Conservation (phyloP, 2,888 invertebrate genomes). For the Apamea epomidion region DNA sequence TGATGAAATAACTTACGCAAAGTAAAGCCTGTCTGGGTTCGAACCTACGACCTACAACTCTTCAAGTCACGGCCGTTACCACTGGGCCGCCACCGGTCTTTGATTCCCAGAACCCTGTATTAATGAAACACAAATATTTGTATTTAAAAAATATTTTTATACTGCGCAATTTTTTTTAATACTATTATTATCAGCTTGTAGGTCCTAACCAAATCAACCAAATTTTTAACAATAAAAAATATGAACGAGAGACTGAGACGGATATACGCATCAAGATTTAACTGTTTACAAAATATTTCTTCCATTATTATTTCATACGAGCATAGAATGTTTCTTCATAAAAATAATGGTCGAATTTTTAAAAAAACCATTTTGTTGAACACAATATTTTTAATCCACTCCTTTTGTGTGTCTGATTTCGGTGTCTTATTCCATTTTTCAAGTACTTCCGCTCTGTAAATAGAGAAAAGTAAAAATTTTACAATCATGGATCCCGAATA, state of each 20-base stretch:
- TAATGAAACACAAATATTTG: conserved; percentile 7
- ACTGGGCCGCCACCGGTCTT: background rate
- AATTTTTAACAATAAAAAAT: background rate
- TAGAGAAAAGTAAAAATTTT: background rate
- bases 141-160: conserved; percentile 24
- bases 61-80: background rate
- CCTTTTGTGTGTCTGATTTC: conserved; percentile 53
- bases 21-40: background rate
- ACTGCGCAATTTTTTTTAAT: background rate
- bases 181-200: background rate
- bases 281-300: background rate
- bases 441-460: conserved; percentile 70
- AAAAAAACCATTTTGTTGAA: background rate
- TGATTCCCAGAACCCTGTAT: background rate
- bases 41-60: background rate
- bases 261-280: background rate
- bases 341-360: background rate
- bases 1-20: background rate
- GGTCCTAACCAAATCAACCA: background rate
- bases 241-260: background rate
- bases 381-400: conserved; percentile 63
- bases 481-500: background rate
- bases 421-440: conserved; percentile 69
- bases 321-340: conserved; percentile 1
- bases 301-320: background rate